Evolutionary conservation across 2,888 invertebrate genomes (phyloP).

Genomic region (Panzeria rudis): DNA sequence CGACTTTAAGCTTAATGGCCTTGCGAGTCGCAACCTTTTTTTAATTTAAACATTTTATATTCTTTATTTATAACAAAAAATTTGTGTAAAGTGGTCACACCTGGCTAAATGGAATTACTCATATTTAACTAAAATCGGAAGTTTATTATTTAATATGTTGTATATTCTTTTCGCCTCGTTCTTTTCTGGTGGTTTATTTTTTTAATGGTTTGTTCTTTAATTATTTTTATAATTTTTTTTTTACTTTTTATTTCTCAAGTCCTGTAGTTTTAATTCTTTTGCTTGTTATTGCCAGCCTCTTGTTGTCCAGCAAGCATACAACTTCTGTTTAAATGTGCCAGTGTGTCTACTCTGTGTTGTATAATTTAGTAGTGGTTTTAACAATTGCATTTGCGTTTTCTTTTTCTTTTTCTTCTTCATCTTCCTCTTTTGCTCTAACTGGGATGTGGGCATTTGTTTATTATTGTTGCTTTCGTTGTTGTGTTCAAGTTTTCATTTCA

Average conservation of each 20-base stretch:
- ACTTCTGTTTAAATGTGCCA: neutral
- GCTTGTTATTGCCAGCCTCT: conserved; percentile 11
- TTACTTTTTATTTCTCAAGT: conserved; percentile 7
- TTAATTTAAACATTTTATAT: too few species aligned
- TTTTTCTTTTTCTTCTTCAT: neutral
- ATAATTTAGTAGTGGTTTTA: conserved; percentile 45
- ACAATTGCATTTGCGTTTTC: conserved; percentile 38
- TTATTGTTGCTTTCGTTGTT: conserved; percentile 16
- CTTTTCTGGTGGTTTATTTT: conserved; percentile 37
- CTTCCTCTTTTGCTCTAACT: conserved; percentile 4
- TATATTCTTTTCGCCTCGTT: conserved; percentile 6
- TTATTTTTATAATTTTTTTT: neutral
- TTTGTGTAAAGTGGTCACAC: too few species aligned
- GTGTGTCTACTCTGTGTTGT: conserved; percentile 40
- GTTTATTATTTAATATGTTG: conserved; percentile 51
- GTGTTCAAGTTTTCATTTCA: conserved; percentile 7
- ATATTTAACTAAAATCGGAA: conserved; percentile 62
- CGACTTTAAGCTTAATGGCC: too few species aligned
- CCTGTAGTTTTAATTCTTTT: conserved; percentile 7
- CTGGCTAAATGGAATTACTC: too few species aligned
- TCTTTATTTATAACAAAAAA: too few species aligned
- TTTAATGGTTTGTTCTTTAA: conserved; percentile 9
- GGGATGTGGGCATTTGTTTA: conserved; percentile 42
- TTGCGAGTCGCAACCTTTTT: too few species aligned
- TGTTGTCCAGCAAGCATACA: neutral